Evolutionary conservation across 2,113 vertebrate species (phyloP).

Genomic region (Lepus europaeus): DNA sequence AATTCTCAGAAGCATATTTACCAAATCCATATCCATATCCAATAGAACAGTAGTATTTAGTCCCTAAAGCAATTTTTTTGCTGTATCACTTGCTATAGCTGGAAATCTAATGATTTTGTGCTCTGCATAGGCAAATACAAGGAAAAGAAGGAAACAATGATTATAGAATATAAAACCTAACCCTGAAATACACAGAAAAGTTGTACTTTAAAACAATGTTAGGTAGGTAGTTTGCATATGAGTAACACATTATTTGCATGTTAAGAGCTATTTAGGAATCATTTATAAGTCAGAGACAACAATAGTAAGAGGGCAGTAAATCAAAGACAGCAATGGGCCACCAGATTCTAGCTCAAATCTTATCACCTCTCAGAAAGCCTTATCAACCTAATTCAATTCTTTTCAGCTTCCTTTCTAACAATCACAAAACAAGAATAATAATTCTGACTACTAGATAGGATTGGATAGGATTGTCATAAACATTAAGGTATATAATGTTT

Average conservation of each 20-base stretch:
- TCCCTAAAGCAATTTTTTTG: not conserved
- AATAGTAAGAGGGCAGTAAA: too few species aligned
- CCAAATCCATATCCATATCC: not conserved
- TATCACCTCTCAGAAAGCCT: not conserved
- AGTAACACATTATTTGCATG: not conserved
- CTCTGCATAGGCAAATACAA: not conserved
- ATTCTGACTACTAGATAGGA: not conserved
- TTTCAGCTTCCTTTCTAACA: not conserved
- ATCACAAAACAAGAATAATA: not conserved
- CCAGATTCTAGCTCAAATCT: not conserved
- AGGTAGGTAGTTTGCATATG: not conserved
- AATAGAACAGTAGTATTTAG: not conserved
- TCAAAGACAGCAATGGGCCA: not conserved
- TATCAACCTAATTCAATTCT: not conserved
- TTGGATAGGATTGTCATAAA: not conserved
- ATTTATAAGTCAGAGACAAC: not conserved
- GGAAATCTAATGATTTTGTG: not conserved
- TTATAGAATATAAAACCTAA: not conserved
- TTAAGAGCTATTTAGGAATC: not conserved
- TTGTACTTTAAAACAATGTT: not conserved
- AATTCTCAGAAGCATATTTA: not conserved
- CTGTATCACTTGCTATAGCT: not conserved
- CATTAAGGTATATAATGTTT: not conserved
- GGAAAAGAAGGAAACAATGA: not conserved
- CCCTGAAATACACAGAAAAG: not conserved